These are phyloP conservation scores for Tiaroga cobitis DNA, from an alignment of 2,797 vertebrate species.

Conservation along the genomic window DNA sequence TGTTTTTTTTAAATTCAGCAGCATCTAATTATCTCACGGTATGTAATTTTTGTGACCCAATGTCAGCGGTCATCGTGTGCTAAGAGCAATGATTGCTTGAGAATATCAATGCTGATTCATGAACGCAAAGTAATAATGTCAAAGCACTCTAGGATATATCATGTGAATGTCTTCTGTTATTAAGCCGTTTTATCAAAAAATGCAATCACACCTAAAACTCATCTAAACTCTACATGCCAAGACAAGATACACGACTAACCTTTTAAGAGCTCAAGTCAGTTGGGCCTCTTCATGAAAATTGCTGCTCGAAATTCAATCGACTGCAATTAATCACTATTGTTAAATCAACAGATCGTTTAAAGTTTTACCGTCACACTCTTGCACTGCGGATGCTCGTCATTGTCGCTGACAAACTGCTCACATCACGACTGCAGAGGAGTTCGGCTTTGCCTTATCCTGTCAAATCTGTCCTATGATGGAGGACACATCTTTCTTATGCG, in stretches of 20 bases:
- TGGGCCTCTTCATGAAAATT: background rate
- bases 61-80: background rate
- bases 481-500: slow-evolving; percentile 13
- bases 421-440: slow-evolving; percentile 9
- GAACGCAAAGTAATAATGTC: slow-evolving; percentile 11
- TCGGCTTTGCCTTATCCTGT: slow-evolving; percentile 30
- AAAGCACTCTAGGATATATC: background rate
- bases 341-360: background rate
- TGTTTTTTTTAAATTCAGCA: background rate
- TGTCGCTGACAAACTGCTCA: slow-evolving; percentile 14
- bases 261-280: background rate
- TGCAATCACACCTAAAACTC: background rate
- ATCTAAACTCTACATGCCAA: background rate
- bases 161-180: background rate
- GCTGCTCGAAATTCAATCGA: background rate
- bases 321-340: background rate
- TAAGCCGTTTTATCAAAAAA: background rate
- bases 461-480: slow-evolving; percentile 32
- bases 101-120: slow-evolving; percentile 17
- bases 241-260: background rate
- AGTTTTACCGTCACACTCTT: background rate
- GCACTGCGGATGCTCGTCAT: background rate
- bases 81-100: background rate
- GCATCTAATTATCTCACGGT: background rate
- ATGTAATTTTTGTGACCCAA: background rate